Percentiles rank a stretch among this genome's conserved stretches.
Evolutionary conservation across 1,140 invertebrate genomes (phyloP).

Genomic region (Scaptodrosophila lebanonensis): DNA sequence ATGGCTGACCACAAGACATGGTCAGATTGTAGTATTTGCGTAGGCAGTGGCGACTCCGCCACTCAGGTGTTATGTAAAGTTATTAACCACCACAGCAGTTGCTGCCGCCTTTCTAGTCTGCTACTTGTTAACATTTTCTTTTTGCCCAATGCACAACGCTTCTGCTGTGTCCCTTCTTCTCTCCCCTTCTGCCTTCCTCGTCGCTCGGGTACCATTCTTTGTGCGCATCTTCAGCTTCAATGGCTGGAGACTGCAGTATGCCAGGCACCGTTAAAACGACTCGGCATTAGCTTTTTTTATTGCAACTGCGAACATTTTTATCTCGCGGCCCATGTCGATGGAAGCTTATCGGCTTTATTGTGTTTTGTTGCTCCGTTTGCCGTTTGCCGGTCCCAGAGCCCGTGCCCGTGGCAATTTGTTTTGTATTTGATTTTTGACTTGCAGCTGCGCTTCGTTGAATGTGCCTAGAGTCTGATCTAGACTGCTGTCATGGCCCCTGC

Average conservation of each 20-base stretch:
- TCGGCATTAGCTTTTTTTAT: constrained; percentile 7
- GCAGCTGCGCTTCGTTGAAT: constrained; percentile 15
- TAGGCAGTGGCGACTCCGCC: constrained; percentile 14
- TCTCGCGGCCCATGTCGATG: constrained; percentile 14
- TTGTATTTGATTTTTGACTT: constrained; percentile 24
- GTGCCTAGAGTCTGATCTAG: no score
- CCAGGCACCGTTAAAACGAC: constrained; percentile 52
- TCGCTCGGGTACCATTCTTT: constrained; percentile 21
- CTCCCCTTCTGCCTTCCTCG: not conserved
- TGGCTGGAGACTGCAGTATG: not conserved
- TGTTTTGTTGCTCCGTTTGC: not conserved
- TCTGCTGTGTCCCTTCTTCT: constrained; percentile 5
- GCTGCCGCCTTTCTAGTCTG: constrained; percentile 18
- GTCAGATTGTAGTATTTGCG: no score
- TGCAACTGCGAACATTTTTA: constrained; percentile 13
- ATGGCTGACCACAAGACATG: not conserved
- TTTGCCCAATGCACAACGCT: not conserved
- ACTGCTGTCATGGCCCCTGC: not conserved
- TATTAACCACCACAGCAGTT: constrained; percentile 55
- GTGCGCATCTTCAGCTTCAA: constrained; percentile 19
- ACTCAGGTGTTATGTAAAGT: constrained; percentile 63
- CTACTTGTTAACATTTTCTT: constrained; percentile 24
- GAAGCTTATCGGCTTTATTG: constrained; percentile 47
- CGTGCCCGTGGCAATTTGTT: constrained; percentile 12
- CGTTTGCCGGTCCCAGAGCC: not conserved